A percentile compares a stretch with the other conserved stretches of the same genome.
These are phyloP conservation scores for Spilarctia lutea DNA, from an alignment of 2,888 invertebrate genomes.

Conservation along the genomic window DNA sequence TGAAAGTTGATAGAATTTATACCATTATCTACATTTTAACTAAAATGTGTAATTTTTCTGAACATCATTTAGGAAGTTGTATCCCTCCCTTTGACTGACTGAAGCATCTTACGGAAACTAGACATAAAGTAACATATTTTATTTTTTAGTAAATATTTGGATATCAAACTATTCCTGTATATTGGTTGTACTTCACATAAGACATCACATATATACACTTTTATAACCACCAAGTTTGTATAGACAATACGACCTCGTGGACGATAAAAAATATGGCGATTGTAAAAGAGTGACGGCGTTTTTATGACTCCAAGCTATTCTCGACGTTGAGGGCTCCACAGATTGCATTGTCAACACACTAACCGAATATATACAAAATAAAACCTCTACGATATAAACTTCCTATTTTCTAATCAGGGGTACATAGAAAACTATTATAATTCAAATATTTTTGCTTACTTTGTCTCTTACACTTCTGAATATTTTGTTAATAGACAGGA, in stretches of 20 bases:
- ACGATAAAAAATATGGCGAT: background rate
- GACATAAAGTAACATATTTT: background rate
- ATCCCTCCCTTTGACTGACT: background rate
- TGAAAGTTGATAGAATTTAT: background rate
- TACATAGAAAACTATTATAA: background rate
- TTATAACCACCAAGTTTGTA: background rate
- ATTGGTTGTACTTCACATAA: background rate
- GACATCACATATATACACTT: background rate
- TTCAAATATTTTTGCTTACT: background rate
- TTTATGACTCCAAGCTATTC: background rate
- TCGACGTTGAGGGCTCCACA: background rate
- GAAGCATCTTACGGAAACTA: background rate
- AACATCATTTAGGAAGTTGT: no score
- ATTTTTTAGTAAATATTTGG: background rate
- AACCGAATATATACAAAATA: background rate
- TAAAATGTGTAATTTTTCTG: background rate
- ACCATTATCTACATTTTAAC: background rate
- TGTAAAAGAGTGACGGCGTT: background rate
- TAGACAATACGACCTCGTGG: background rate
- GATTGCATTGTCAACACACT: background rate
- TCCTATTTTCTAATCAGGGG: no score
- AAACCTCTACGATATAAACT: background rate
- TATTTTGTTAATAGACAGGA: no score
- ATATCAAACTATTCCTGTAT: background rate
- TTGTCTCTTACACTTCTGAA: no score